These are phyloP conservation scores for Lamproptera curius DNA, from an alignment of 2,888 invertebrate species.

Conservation along the genomic window DNA sequence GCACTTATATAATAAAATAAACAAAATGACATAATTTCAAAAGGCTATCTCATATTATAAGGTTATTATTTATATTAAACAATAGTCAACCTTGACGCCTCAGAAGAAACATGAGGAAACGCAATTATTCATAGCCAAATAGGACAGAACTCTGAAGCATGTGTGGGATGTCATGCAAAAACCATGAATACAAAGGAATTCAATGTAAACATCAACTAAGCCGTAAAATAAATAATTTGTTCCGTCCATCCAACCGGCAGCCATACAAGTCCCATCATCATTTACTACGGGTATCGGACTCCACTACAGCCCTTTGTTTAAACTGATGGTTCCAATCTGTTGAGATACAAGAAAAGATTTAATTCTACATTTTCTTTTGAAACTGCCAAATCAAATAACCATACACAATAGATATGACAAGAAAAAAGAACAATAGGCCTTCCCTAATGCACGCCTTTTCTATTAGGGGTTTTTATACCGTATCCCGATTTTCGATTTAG, in stretches of 20 bases:
- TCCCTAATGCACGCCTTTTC: too few species aligned
- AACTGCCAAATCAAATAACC: too few species aligned
- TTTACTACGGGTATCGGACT: neutral
- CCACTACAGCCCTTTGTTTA: conserved; percentile 3
- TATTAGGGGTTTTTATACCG: too few species aligned
- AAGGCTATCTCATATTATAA: neutral
- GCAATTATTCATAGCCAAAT: neutral
- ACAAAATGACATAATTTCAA: neutral
- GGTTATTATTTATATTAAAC: neutral
- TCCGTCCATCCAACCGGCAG: neutral
- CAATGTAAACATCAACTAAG: neutral
- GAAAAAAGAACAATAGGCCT: too few species aligned
- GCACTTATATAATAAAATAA: neutral
- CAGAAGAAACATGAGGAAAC: neutral
- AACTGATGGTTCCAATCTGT: conserved; percentile 4
- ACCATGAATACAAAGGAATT: neutral
- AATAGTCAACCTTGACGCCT: conserved; percentile 23
- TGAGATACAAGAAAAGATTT: neutral
- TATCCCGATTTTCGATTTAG: too few species aligned
- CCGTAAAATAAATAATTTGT: neutral
- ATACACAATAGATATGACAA: too few species aligned
- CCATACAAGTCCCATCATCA: neutral
- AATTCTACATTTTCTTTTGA: too few species aligned
- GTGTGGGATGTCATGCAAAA: neutral
- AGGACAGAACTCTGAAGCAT: neutral